Evolutionary conservation across 2,888 invertebrate genomes (phyloP).

Genomic region (Tyria jacobaeae): DNA sequence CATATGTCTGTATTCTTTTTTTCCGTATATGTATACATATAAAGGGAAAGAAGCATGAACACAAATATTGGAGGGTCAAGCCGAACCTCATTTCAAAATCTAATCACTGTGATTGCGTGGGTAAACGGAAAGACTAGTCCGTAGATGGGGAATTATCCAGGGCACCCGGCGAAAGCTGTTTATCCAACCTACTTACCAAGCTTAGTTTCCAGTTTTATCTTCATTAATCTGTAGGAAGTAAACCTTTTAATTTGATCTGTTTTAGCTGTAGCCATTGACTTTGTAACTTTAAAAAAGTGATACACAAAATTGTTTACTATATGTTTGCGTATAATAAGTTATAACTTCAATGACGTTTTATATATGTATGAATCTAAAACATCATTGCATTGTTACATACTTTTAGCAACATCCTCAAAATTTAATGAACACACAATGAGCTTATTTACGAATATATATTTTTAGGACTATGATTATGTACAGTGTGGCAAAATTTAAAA

Average conservation of each 20-base stretch:
- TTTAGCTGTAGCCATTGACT: neutral
- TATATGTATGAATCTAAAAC: no score
- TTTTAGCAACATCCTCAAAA: neutral
- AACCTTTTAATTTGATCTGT: conserved; percentile 28
- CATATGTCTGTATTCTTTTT: no score
- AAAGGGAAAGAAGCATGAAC: neutral
- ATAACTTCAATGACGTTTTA: no score
- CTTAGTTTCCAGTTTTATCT: conserved; percentile 44
- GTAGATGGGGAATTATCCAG: conserved; percentile 39
- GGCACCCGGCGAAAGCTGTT: conserved; percentile 41
- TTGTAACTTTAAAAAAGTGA: neutral
- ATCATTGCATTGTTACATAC: no score
- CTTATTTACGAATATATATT: neutral
- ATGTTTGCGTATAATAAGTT: neutral
- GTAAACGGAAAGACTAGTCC: conserved; percentile 27
- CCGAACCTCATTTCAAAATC: conserved; percentile 9
- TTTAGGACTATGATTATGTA: neutral
- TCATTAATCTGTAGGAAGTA: conserved; percentile 36
- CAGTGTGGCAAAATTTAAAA: neutral
- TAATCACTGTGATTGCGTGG: conserved; percentile 34
- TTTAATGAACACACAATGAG: neutral
- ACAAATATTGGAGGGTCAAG: neutral
- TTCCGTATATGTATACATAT: no score
- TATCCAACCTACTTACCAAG: conserved; percentile 45
- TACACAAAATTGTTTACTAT: no score